Base-by-base conservation (phyloP, 2,888 invertebrate species). In the Eugnorisma glareosa region DNA sequence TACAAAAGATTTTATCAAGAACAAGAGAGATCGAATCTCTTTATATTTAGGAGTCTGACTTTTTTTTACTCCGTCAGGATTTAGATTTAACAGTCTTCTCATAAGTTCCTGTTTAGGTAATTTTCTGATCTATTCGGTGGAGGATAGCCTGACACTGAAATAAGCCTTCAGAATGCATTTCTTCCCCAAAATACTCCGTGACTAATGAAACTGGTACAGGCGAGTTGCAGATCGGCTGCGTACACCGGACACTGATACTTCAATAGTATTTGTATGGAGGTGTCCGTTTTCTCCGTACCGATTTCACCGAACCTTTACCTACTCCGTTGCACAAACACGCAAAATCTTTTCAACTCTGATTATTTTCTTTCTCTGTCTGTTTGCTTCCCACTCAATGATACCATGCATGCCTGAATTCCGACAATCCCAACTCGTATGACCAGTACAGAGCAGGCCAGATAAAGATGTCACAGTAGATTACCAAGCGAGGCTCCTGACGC, bases 381-480 rank as follows among this genome's bases (percentile, higher is more conserved):
- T 67, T 18, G 43, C 79, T 68, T 13, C 84, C 70, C 79, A 83
- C 84, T 79, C 79, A 74, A 61, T 61, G 74, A 75, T 79, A 79
- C 79, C 79, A 82, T 68, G 71, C 67, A 59, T 63, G 84, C 67
- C 28, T 75, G 75, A 68, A 79, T 84, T 84, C 72, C 75, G 37
- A 73, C 37, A 67, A 71, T 48, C 28, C 59, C 31, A 71, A 84
- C 73, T 24, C 35, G 57, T 43, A 72, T 73, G 71, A 59, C 45
- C 75, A 84, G 61, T 67, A 67, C 57, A 28, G 24, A 61, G 71
- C 48, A 76, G 67, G 54, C 59, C 74, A 78, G 71, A 85, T 84
- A 85, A 86, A 78, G 76, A 86, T 86, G 79, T 84, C 84, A 67
- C 77, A 54, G 72, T 75, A 76, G 73, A 76, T 80, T 77, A 70